Evolutionary conservation across 2,888 invertebrate genomes (phyloP).

Genomic region (Lepidocyrtoides sp.): DNA sequence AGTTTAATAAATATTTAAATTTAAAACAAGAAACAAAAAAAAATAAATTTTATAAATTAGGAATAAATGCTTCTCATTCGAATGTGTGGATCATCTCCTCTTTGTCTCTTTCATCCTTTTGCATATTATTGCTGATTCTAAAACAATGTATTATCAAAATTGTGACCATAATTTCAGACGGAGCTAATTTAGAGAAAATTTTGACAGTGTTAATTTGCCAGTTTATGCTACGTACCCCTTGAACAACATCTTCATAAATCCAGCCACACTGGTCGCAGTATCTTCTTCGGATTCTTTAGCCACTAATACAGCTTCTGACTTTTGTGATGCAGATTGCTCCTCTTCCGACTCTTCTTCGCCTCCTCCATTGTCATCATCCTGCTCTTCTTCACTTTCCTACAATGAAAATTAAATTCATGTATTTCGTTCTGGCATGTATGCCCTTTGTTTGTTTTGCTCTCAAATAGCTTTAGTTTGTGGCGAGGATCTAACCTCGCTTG

Average conservation of each 20-base stretch:
- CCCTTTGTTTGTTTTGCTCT: not conserved
- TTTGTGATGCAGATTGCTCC: constrained; percentile 3
- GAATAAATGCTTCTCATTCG: constrained; percentile 62
- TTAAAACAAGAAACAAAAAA: constrained; percentile 48
- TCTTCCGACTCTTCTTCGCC: constrained; percentile 65
- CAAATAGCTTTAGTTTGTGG: not conserved
- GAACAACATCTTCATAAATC: constrained; percentile 80
- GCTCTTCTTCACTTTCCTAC: constrained; percentile 65
- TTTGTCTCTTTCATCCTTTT: constrained; percentile 52
- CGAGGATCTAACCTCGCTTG: constrained; percentile 36
- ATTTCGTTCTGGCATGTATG: not conserved
- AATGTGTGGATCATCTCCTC: constrained; percentile 77
- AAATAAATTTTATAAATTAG: constrained; percentile 30
- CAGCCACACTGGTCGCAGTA: constrained; percentile 74
- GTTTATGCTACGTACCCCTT: no score
- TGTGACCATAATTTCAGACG: no score
- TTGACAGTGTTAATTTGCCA: no score
- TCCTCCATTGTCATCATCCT: constrained; percentile 44
- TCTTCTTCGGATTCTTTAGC: constrained; percentile 78
- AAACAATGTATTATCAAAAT: no score
- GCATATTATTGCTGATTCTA: constrained; percentile 75
- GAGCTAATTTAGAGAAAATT: no score
- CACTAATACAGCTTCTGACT: constrained; percentile 25
- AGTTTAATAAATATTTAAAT: constrained; percentile 20
- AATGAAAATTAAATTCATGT: not conserved